Conservation (phyloP, 2,113 vertebrate species). For the Rattus rattus region DNA sequence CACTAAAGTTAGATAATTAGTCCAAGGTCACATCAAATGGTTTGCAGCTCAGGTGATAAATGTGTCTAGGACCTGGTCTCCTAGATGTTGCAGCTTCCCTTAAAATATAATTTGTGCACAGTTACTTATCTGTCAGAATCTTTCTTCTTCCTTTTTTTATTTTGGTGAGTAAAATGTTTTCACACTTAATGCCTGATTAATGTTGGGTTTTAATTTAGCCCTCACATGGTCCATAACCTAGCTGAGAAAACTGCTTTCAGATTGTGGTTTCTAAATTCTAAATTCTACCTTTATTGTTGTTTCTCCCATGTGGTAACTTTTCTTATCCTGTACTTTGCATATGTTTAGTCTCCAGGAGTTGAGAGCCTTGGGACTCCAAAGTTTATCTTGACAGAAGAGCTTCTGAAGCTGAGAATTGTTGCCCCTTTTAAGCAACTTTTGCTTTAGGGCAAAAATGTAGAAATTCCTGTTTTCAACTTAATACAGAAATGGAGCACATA, state of each 20-base stretch:
- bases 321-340: not conserved
- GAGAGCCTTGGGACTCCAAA: slow-evolving; percentile 12
- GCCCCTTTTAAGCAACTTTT: not conserved
- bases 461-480: slow-evolving; percentile 15
- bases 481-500: slow-evolving; percentile 19
- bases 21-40: slow-evolving; percentile 49
- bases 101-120: slow-evolving; percentile 41
- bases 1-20: slow-evolving; percentile 56
- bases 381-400: slow-evolving; percentile 41
- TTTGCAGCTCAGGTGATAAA: slow-evolving; percentile 59
- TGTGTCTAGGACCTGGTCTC: slow-evolving; percentile 34
- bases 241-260: not conserved
- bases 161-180: slow-evolving; percentile 74
- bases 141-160: slow-evolving; percentile 46
- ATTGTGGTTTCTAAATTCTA: slow-evolving; percentile 29
- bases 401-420: slow-evolving; percentile 29
- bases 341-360: not conserved
- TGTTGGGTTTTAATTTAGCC: slow-evolving; percentile 62
- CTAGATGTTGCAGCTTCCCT: slow-evolving; percentile 38
- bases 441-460: not conserved
- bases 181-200: slow-evolving; percentile 38
- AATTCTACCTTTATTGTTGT: not conserved
- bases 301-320: slow-evolving; percentile 51
- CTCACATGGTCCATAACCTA: slow-evolving; percentile 43
- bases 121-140: slow-evolving; percentile 16